phyloP scores from a whole-genome alignment of 2,888 invertebrate genomes.

The Drosophila affinis region DNA sequence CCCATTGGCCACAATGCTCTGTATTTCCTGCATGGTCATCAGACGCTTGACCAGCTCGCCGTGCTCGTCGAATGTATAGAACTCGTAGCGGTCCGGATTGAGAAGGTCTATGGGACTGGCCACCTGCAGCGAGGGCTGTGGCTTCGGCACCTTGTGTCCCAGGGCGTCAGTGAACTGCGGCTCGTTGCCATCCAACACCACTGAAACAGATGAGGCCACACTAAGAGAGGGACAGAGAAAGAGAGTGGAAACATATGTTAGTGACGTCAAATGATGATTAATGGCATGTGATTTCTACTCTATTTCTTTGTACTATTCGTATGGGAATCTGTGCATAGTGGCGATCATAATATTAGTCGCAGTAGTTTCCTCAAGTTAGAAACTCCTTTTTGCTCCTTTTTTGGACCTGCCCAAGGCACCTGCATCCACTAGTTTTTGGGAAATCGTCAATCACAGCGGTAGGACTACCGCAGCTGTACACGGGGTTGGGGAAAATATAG shows the following conservation, averaged over 20 bases:
- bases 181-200: constrained; percentile 86
- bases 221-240: constrained; percentile 78
- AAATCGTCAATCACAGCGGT: no score
- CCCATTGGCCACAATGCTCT: constrained; percentile 92
- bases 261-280: constrained; percentile 53
- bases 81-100: constrained; percentile 93
- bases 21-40: constrained; percentile 93
- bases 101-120: constrained; percentile 92
- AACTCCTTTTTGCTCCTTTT: no score
- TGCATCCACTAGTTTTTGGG: no score
- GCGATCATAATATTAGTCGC: no score
- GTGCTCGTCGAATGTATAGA: constrained; percentile 93
- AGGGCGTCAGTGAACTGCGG: constrained; percentile 88
- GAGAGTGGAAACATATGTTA: constrained; percentile 30
- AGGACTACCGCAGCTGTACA: background rate
- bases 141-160: constrained; percentile 88
- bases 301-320: background rate
- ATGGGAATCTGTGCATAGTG: no score
- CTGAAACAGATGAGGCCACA: constrained; percentile 88
- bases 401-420: no score
- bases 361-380: no score
- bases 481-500: no score
- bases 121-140: constrained; percentile 86
- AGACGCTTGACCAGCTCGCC: constrained; percentile 92
- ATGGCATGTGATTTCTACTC: constrained; percentile 46